These are phyloP conservation scores for Azemiops feae DNA, from an alignment of 2,113 vertebrate genomes.

Conservation along the genomic window DNA sequence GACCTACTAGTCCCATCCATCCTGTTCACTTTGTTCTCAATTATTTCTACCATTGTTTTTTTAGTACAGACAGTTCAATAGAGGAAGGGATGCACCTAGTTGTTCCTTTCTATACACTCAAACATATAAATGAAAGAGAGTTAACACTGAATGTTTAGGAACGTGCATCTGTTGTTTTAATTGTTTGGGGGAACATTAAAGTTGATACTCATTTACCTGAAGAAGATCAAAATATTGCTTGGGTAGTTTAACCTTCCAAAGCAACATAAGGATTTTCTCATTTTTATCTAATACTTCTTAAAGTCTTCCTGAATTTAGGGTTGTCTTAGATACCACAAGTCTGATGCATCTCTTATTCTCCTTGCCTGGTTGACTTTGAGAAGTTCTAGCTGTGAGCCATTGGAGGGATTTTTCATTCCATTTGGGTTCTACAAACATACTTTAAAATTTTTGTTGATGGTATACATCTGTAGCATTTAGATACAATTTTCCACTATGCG, in stretches of 20 bases:
- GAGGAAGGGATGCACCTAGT: neutral
- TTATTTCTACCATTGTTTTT: neutral
- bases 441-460: neutral
- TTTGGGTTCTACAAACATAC: neutral
- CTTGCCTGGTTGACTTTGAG: neutral
- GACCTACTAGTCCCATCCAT: neutral
- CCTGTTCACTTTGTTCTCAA: neutral
- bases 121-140: neutral
- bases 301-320: neutral
- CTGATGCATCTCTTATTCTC: neutral
- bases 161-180: neutral
- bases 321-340: neutral
- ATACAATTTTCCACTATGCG: neutral
- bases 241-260: neutral
- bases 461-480: neutral
- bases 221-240: neutral
- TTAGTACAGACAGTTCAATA: neutral
- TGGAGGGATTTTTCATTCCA: neutral
- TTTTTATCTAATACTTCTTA: neutral
- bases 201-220: neutral
- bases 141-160: neutral
- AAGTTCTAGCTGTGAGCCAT: neutral
- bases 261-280: neutral
- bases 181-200: neutral
- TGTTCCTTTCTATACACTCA: neutral